Percentiles rank a stretch among this genome's conserved stretches.
Evolutionary conservation across 2,888 invertebrate species (phyloP).

Genomic region (Scaptomyza reducta): DNA sequence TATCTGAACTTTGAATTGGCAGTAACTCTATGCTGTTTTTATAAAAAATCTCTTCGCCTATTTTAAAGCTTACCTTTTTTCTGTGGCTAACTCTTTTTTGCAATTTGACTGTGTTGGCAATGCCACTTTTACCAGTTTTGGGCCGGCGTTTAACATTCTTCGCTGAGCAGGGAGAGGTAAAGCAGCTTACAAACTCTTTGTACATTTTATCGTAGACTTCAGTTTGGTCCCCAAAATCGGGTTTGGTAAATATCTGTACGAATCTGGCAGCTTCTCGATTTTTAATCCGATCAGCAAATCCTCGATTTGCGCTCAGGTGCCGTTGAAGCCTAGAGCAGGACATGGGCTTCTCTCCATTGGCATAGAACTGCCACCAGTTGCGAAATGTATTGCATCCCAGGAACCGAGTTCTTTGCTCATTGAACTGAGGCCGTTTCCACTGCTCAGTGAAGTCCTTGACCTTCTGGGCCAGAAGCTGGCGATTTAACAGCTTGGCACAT

Average conservation of each 20-base stretch:
- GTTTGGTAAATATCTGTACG: conserved; percentile 6
- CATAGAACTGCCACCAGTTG: conserved; percentile 42
- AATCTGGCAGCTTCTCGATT: conserved; percentile 11
- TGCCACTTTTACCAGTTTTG: background rate
- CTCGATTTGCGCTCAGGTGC: background rate
- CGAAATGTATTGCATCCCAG: conserved; percentile 18
- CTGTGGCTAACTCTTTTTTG: too few species aligned
- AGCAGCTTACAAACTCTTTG: conserved; percentile 13
- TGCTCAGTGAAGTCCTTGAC: background rate
- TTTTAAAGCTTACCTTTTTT: background rate
- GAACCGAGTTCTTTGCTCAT: background rate
- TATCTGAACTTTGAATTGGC: background rate
- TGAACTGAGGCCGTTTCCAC: conserved; percentile 1
- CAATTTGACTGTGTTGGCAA: background rate
- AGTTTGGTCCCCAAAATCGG: background rate
- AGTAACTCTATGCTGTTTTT: background rate
- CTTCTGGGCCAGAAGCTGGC: background rate
- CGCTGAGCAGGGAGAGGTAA: background rate
- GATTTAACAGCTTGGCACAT: conserved; percentile 1
- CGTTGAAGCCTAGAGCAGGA: conserved; percentile 4
- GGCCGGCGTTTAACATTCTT: background rate
- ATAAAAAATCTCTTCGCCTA: background rate
- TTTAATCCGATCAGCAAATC: conserved; percentile 14
- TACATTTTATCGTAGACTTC: conserved; percentile 2
- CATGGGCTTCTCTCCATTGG: conserved; percentile 15